phyloP scores from a whole-genome alignment of 2,888 invertebrate genomes.

The Loripinus fragilis region DNA sequence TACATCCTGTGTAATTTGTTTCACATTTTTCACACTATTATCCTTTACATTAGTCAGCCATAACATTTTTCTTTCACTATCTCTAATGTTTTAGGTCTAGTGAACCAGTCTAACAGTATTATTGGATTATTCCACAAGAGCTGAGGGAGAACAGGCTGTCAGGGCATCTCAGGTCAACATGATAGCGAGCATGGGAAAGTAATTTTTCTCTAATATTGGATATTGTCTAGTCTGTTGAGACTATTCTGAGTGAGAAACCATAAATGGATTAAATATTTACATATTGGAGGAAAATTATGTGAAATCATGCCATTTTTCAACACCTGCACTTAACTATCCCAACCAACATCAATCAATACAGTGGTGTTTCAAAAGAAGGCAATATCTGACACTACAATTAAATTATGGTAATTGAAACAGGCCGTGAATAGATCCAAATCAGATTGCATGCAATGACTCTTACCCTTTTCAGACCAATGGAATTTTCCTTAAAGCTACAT shows the following conservation, averaged over 20 bases:
- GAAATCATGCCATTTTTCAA: neutral
- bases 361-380: neutral
- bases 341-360: neutral
- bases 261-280: conserved; percentile 1
- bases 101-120: conserved; percentile 14
- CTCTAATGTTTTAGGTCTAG: neutral
- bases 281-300: neutral
- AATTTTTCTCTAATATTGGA: neutral
- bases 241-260: neutral
- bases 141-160: neutral
- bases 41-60: conserved; percentile 49
- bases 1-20: conserved; percentile 56
- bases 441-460: no score
- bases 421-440: no score
- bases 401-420: no score
- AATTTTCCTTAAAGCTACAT: no score
- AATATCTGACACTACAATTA: neutral
- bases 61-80: conserved; percentile 46
- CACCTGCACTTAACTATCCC: neutral
- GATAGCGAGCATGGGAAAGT: neutral
- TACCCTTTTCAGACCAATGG: no score
- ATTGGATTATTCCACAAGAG: neutral
- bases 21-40: conserved; percentile 52
- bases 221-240: no score
- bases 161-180: conserved; percentile 10